phyloP scores from a whole-genome alignment of 1,140 invertebrate genomes.

The Drosophila pseudoobscura region DNA sequence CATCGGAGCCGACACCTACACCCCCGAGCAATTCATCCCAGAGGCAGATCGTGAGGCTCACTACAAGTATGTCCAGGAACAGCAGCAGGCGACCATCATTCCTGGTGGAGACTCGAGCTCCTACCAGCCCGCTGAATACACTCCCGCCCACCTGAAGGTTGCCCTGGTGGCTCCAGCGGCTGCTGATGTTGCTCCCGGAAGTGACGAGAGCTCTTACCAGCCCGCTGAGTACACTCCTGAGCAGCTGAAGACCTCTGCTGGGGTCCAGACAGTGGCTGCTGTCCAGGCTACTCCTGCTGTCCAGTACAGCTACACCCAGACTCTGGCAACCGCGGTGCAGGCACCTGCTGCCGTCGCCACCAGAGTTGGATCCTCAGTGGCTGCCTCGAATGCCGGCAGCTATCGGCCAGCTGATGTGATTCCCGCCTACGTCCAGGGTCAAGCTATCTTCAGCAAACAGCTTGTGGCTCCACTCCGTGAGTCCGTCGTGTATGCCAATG shows the following conservation, averaged over 20 bases:
- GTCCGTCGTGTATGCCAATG: too few species aligned
- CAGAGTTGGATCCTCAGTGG: not conserved
- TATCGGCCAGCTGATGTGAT: constrained; percentile 14
- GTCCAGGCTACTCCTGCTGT: constrained; percentile 1
- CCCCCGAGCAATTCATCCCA: too few species aligned
- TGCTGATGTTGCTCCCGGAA: constrained; percentile 10
- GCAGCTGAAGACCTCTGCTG: too few species aligned
- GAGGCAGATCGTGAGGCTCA: too few species aligned
- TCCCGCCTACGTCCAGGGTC: constrained; percentile 44
- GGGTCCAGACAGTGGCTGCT: not conserved
- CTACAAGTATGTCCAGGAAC: too few species aligned
- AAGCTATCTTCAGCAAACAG: constrained; percentile 20
- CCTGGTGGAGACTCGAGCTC: constrained; percentile 14
- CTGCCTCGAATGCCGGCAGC: not conserved
- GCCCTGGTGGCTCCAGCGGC: not conserved
- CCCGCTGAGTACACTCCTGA: constrained; percentile 14
- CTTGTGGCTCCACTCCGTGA: constrained; percentile 15
- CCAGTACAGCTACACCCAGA: constrained; percentile 14
- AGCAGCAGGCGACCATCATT: not conserved
- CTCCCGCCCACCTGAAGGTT: not conserved
- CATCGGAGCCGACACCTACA: too few species aligned
- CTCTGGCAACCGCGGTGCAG: constrained; percentile 1
- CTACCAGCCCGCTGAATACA: constrained; percentile 27
- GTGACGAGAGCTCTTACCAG: constrained; percentile 42
- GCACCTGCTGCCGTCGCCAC: not conserved